Evolutionary conservation across 64 coral and sea anemone genomes (phyloP).

Genomic region (Acropora yongei): DNA sequence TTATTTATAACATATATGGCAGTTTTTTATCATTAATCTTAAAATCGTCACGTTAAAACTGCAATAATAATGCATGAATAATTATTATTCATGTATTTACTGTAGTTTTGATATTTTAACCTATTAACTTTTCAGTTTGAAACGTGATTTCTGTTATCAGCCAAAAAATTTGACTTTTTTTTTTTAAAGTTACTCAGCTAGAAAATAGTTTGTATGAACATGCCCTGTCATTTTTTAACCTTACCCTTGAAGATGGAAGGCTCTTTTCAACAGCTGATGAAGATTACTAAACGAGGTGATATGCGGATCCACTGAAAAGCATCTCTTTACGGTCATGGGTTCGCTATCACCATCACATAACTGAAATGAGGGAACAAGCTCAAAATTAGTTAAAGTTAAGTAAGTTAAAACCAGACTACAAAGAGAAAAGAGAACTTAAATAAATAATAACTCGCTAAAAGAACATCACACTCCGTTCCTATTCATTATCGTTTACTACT

Average conservation of each 20-base stretch:
- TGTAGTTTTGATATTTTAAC: no score
- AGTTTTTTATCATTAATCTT: no score
- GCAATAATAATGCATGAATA: no score
- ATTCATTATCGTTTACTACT: background rate
- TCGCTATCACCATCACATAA: constrained; percentile 49
- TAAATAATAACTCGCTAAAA: background rate
- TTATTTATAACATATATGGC: no score
- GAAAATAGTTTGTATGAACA: no score
- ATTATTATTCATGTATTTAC: no score
- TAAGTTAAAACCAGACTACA: background rate
- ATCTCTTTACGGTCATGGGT: constrained; percentile 57
- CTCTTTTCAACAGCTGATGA: constrained; percentile 71
- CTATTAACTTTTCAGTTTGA: no score
- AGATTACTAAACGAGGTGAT: constrained; percentile 92
- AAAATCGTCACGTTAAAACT: no score
- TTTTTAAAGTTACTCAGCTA: no score
- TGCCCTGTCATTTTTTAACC: background rate
- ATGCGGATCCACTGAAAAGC: constrained; percentile 89
- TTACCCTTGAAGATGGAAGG: constrained; percentile 88
- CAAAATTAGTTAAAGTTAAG: background rate
- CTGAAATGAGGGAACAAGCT: constrained; percentile 51
- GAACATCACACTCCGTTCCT: background rate
- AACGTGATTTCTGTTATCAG: no score
- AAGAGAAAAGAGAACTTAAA: background rate
- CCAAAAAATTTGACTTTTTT: no score